These are phyloP conservation scores for Calyptomena viridis DNA, from an alignment of 2,113 vertebrate species.

Conservation along the genomic window DNA sequence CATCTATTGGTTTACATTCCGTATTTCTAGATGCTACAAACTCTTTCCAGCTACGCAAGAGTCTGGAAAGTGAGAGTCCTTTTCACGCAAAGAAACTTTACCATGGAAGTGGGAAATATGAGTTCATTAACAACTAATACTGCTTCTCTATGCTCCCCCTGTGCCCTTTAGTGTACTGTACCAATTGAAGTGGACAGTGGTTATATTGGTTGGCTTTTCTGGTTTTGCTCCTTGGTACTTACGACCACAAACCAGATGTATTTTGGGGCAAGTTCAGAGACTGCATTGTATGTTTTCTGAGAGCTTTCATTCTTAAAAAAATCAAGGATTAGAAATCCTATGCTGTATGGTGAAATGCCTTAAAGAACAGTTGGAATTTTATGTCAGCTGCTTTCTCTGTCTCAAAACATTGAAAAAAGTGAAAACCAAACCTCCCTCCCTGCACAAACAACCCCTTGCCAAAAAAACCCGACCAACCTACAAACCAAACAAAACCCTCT, in stretches of 20 bases:
- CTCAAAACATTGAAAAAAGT: neutral
- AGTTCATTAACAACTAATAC: neutral
- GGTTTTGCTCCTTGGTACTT: neutral
- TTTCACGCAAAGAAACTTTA: too few relatives aligned
- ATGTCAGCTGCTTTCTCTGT: neutral
- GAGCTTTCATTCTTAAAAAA: neutral
- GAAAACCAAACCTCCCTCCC: neutral
- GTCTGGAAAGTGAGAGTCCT: too few relatives aligned
- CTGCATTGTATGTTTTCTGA: neutral
- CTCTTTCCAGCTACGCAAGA: too few relatives aligned
- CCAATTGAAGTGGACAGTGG: neutral
- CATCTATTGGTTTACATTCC: neutral
- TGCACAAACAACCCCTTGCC: too few relatives aligned
- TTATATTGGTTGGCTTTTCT: neutral
- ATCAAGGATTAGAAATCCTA: neutral
- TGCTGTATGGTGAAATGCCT: neutral
- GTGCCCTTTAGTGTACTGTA: neutral
- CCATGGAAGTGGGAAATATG: too few relatives aligned
- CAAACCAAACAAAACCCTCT: too few relatives aligned
- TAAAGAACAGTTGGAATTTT: neutral
- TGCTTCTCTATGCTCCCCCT: neutral
- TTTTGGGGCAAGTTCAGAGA: neutral
- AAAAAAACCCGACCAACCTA: too few relatives aligned
- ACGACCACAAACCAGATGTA: neutral
- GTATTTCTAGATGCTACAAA: neutral